These are phyloP conservation scores for Catostomus latipinnis DNA, from an alignment of 2,797 vertebrate genomes.

Conservation along the genomic window DNA sequence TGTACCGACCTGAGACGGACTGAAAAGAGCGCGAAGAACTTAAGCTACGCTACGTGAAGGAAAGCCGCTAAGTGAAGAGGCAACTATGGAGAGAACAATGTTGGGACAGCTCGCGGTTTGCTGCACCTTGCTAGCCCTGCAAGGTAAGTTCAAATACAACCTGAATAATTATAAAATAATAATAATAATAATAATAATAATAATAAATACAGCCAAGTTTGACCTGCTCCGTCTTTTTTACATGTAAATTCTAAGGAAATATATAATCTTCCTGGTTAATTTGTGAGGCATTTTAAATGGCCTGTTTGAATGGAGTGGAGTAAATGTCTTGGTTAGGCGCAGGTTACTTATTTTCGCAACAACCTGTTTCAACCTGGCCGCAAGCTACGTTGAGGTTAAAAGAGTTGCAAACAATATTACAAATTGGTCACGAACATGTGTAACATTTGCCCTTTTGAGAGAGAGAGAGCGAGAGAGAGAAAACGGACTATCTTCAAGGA, in stretches of 20 bases:
- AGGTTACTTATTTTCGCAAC: slow-evolving; percentile 4
- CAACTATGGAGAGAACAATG: slow-evolving; percentile 69
- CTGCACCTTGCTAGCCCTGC: slow-evolving; percentile 71
- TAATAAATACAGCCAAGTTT: background rate
- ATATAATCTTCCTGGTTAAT: background rate
- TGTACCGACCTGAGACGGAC: slow-evolving; percentile 12
- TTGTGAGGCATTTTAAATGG: background rate
- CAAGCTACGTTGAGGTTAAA: background rate
- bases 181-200: background rate
- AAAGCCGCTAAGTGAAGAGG: slow-evolving; percentile 55
- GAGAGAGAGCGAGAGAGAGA: too few species aligned
- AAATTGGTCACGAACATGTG: too few species aligned
- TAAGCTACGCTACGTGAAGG: slow-evolving; percentile 55
- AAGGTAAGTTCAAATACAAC: slow-evolving; percentile 65
- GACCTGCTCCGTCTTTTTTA: too few species aligned
- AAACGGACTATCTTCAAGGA: too few species aligned
- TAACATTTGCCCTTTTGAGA: too few species aligned
- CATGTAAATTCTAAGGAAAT: background rate
- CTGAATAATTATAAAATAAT: background rate
- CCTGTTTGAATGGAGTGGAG: background rate
- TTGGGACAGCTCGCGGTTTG: slow-evolving; percentile 66
- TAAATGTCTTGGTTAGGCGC: background rate
- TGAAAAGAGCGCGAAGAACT: slow-evolving; percentile 1
- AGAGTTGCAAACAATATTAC: background rate
- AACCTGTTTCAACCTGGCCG: slow-evolving; percentile 46